phyloP scores from a whole-genome alignment of 2,797 vertebrate genomes.

The Buceros bicornis region DNA sequence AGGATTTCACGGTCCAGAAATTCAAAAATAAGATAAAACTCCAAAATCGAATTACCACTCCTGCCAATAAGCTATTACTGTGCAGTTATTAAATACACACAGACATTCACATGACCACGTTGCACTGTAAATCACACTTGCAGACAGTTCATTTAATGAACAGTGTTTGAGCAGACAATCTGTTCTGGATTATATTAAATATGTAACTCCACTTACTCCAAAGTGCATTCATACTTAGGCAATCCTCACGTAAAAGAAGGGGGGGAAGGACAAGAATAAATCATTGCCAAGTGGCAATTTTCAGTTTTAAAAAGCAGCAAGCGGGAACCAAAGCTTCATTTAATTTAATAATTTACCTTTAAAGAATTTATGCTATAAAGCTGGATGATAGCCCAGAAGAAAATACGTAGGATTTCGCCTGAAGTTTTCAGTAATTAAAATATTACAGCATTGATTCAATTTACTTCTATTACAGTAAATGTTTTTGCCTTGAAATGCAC shows the following conservation, averaged over 20 bases:
- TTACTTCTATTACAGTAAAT: background rate
- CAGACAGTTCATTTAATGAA: slow-evolving; percentile 73
- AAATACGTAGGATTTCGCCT: background rate
- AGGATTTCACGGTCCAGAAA: slow-evolving; percentile 73
- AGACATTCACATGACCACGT: slow-evolving; percentile 45
- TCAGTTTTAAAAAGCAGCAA: slow-evolving; percentile 47
- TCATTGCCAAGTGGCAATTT: slow-evolving; percentile 21
- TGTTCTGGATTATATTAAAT: slow-evolving; percentile 52
- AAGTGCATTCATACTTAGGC: background rate
- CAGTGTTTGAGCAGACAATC: slow-evolving; percentile 52
- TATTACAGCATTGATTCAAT: background rate
- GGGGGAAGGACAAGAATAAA: background rate
- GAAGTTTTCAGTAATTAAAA: slow-evolving; percentile 56
- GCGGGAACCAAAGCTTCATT: slow-evolving; percentile 26
- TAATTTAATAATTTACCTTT: slow-evolving; percentile 60
- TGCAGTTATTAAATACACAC: slow-evolving; percentile 53
- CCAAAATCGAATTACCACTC: slow-evolving; percentile 67
- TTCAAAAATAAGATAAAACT: slow-evolving; percentile 74
- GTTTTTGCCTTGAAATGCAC: background rate
- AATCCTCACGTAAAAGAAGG: background rate
- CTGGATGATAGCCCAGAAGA: slow-evolving; percentile 54
- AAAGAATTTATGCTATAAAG: slow-evolving; percentile 26
- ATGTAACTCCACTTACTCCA: slow-evolving; percentile 22
- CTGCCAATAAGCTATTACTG: slow-evolving; percentile 67
- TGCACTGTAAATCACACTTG: slow-evolving; percentile 70